Percentiles rank a stretch among this genome's conserved stretches.
Evolutionary conservation across 2,113 vertebrate genomes (phyloP).

Genomic region (Pelobates fuscus): DNA sequence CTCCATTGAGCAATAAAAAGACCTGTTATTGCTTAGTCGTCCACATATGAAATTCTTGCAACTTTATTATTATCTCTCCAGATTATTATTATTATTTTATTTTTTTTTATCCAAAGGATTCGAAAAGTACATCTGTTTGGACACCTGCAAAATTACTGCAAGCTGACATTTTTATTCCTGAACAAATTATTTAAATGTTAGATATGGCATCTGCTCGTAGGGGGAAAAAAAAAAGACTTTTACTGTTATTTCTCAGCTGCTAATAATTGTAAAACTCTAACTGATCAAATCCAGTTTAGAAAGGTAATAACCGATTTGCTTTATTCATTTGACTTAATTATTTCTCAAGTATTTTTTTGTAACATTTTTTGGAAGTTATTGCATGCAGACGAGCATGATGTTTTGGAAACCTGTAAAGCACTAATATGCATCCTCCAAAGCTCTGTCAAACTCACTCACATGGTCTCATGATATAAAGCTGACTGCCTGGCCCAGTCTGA

Average conservation of each 20-base stretch:
- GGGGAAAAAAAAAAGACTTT: conserved; percentile 50
- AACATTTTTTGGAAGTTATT: too few relatives aligned
- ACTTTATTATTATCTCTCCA: background rate
- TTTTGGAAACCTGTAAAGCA: too few relatives aligned
- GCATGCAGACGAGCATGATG: too few relatives aligned
- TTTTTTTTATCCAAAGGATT: conserved; percentile 54
- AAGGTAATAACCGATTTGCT: too few relatives aligned
- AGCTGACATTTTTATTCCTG: conserved; percentile 79
- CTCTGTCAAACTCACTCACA: conserved; percentile 75
- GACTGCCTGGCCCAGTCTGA: conserved; percentile 85
- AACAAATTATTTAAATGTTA: conserved; percentile 80
- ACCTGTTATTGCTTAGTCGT: too few relatives aligned
- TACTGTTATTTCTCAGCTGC: too few relatives aligned
- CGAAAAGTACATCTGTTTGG: conserved; percentile 76
- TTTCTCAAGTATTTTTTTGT: too few relatives aligned
- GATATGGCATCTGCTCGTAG: conserved; percentile 82
- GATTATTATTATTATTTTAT: too few relatives aligned
- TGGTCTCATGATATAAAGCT: conserved; percentile 76
- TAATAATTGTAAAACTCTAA: too few relatives aligned
- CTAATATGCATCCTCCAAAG: conserved; percentile 68
- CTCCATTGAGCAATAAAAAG: too few relatives aligned
- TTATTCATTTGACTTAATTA: too few relatives aligned
- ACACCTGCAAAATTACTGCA: conserved; percentile 80
- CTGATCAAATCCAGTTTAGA: conserved; percentile 60
- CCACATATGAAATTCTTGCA: too few relatives aligned